Conservation (phyloP, 2,888 invertebrate genomes). For the Pilophorus perplexus region DNA sequence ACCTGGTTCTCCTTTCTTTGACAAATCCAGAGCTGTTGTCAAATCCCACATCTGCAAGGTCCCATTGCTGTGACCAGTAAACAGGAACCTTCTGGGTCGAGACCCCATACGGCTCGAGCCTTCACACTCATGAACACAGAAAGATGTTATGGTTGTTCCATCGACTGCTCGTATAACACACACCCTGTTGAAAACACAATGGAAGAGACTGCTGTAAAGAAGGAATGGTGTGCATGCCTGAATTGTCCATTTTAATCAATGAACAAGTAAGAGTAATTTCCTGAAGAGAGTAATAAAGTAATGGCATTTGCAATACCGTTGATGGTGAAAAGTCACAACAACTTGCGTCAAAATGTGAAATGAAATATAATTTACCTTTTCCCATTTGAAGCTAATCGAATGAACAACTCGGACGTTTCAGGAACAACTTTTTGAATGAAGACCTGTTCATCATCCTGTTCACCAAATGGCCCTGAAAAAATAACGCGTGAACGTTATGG, state of each 20-base stretch:
- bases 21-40: conserved; percentile 86
- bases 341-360: neutral
- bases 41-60: conserved; percentile 98
- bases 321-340: no score
- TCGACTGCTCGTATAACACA: conserved; percentile 94
- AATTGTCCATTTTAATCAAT: no score
- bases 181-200: conserved; percentile 60
- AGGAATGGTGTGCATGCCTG: no score
- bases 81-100: conserved; percentile 78
- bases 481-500: no score
- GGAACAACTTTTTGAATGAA: conserved; percentile 98
- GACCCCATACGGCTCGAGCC: conserved; percentile 91
- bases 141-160: conserved; percentile 88
- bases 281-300: no score
- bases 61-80: conserved; percentile 90
- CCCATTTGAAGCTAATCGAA: conserved; percentile 91
- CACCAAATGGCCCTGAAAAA: conserved; percentile 85
- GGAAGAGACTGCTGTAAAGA: no score
- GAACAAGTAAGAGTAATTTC: no score
- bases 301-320: no score
- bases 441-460: conserved; percentile 96
- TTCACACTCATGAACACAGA: conserved; percentile 96
- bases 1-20: conserved; percentile 57
- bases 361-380: conserved; percentile 63
- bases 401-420: conserved; percentile 91